Base-by-base conservation (phyloP, 1,140 invertebrate species). In the Brachionus asplanchnoidis region DNA sequence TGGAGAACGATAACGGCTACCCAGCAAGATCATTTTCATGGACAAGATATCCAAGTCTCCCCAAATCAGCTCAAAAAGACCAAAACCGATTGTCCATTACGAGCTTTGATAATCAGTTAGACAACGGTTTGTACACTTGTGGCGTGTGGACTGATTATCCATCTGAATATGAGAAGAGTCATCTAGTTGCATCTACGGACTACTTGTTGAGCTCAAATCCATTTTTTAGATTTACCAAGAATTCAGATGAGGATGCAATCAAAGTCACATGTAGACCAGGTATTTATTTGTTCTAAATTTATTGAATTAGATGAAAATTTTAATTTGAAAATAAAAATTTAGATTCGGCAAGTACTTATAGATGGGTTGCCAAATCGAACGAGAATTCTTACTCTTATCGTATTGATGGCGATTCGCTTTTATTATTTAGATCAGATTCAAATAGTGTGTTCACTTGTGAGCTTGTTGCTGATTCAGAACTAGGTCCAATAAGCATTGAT, bases 81-180 rank as follows among this genome's bases (percentile, higher is more conserved):
- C 20, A 82, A 82, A 82, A 82, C 14, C 50, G 79, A 11, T 17
- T 82, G 11, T 44, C 36, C 36, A 82, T 82, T n/a, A 82, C 26
- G 8, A 60, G 12, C n/a, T 82, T 65, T 65, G 53, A 82, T 20
- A 65, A 60, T 65, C n/a, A 65, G 3, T 11, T 42, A 12, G 79
- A 82, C n/a, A 82, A 82, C 44, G 79, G 79, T 42, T 68, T 82
- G n/a, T 82, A 82, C 53, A 82, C 79, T 65, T 82, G 79, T 68
- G 53, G 32, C 12, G 53, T 68, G 28, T 28, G 5, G n/a, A 82
- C 53, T 23, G 53, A 60, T 46, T 14, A 82, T 26, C 56, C n/a
- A n/a, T n/a, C n/a, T 23, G 79, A 82, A 42, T 65, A 36, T 40
- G 53, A 82, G n/a, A 82, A 68, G 20, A 82, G 32, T 36, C 36